Percentiles rank a stretch among this genome's conserved stretches.
Evolutionary conservation across 1,140 invertebrate species (phyloP).

Genomic region (Hetaerina americana): DNA sequence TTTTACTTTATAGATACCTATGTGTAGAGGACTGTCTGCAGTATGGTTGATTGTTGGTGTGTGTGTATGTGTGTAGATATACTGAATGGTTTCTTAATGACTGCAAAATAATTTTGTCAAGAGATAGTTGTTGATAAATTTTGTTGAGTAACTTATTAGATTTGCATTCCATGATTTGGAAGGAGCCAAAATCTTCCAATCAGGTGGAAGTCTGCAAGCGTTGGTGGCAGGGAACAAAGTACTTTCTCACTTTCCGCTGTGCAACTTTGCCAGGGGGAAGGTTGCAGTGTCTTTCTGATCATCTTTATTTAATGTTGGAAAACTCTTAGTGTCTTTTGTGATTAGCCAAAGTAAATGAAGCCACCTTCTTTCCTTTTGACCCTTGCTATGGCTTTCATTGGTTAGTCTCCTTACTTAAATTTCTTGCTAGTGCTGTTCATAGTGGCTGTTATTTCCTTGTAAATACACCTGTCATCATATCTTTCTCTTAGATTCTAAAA

Average conservation of each 20-base stretch:
- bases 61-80: neutral
- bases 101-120: neutral
- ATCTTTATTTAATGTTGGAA: neutral
- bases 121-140: neutral
- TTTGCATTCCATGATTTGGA: neutral
- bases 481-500: neutral
- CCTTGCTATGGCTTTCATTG: neutral
- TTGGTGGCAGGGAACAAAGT: neutral
- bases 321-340: neutral
- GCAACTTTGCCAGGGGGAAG: neutral
- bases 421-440: neutral
- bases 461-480: neutral
- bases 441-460: neutral
- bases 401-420: neutral
- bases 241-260: neutral
- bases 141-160: neutral
- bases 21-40: neutral
- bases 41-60: neutral
- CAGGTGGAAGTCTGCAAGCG: neutral
- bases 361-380: neutral
- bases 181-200: neutral
- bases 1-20: neutral
- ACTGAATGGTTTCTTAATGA: neutral
- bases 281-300: neutral
- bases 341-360: neutral